Percentiles rank a stretch among this genome's conserved stretches.
Conservation (phyloP, 2,113 vertebrate species). For the Athene noctua region DNA sequence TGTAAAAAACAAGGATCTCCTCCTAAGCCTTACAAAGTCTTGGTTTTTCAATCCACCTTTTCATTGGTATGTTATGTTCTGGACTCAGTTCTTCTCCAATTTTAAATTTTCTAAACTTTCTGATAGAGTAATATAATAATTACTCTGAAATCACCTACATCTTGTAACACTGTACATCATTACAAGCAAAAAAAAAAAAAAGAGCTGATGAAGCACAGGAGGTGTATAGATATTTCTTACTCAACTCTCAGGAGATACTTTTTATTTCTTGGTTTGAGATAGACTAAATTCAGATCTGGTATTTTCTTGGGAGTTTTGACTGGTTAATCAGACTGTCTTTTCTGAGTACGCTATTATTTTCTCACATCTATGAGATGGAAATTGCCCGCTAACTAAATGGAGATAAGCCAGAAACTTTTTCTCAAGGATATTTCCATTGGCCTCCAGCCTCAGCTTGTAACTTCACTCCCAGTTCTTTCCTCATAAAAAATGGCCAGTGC, state of each 20-base stretch:
- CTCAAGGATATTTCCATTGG: slow-evolving; percentile 36
- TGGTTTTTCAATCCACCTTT: background rate
- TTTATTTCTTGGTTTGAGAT: background rate
- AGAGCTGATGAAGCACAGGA: background rate
- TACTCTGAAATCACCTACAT: background rate
- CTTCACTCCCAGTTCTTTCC: background rate
- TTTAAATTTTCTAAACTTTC: background rate
- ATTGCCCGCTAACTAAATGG: background rate
- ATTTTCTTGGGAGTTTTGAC: background rate
- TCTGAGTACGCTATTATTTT: background rate
- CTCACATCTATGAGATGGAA: background rate
- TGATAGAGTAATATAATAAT: background rate
- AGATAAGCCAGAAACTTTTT: background rate
- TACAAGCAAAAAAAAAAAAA: background rate
- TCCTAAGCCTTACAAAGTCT: background rate
- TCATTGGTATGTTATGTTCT: background rate
- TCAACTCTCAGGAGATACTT: background rate
- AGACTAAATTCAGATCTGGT: background rate
- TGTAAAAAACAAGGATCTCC: background rate
- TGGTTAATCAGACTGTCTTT: background rate
- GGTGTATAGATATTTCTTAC: background rate
- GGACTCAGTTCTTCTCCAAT: background rate
- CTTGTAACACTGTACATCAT: background rate
- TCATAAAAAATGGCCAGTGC: background rate
- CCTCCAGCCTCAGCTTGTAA: slow-evolving; percentile 1